Evolutionary conservation across 2,113 vertebrate genomes (phyloP).

Genomic region (Crotophaga sulcirostris): DNA sequence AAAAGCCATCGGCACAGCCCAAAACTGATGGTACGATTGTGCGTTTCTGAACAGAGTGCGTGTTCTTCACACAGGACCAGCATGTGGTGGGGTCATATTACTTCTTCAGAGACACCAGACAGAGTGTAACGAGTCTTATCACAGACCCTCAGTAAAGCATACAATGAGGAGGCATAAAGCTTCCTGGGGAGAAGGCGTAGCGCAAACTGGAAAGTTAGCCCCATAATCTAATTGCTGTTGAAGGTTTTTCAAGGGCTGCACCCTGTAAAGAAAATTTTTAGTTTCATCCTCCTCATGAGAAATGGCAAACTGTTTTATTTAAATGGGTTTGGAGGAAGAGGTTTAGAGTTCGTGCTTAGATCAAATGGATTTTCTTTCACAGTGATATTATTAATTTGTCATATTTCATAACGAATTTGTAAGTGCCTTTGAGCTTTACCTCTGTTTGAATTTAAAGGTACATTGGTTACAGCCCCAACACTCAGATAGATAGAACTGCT

Average conservation of each 20-base stretch:
- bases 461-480: background rate
- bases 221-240: background rate
- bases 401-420: background rate
- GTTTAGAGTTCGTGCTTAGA: background rate
- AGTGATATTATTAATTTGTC: constrained; percentile 24
- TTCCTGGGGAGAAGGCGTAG: background rate
- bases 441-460: constrained; percentile 36
- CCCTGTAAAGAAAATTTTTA: background rate
- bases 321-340: constrained; percentile 1
- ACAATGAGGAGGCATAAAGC: background rate
- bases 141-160: background rate
- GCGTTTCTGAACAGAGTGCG: background rate
- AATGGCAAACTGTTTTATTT: background rate
- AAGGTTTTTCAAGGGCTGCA: background rate
- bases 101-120: background rate
- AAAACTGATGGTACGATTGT: background rate
- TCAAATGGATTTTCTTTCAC: constrained; percentile 39
- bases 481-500: constrained; percentile 17
- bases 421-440: constrained; percentile 52
- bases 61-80: background rate
- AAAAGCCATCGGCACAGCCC: background rate
- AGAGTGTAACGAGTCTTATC: background rate
- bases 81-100: background rate
- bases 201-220: background rate
- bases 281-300: background rate